Evolutionary conservation across 2,888 invertebrate genomes (phyloP), one percentile per base, ranked within the genome.

Genomic region (Rhopalosiphum nymphaeae): DNA sequence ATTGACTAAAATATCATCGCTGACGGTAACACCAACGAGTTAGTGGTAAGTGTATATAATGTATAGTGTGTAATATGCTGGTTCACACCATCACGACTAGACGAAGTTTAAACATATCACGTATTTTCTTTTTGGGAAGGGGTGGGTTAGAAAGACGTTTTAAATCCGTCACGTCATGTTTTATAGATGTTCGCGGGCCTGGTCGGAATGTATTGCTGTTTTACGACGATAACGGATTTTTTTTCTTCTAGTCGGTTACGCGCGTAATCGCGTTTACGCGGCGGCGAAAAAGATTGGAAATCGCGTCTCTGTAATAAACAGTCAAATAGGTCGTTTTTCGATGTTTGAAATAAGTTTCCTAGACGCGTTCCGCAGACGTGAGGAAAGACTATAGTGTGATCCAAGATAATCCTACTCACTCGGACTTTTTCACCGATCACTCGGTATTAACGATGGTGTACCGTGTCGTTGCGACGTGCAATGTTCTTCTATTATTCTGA

Each of bases 111-210:
- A 86, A 46, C 46, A 29, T 13, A 46, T 86, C 86, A 86, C 86
- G 86, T 86, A 44, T 86, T 86, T 85, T 85, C 4, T 85, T 85
- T 85, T 44, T 29, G 44, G 85, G 44, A 26, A 29, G 44, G 44
- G 85, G 85, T 42, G 29, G 44, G 44, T 85, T 85, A 85, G 46
- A 49, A 49, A 86, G 86, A 86, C 86, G 46, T 16, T 44, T 86
- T 46, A 49, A 86, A 46, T 86, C 46, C 44, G 46, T 86, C 86
- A 86, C 44, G 86, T 86, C 44, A 78, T 86, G 44, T 86, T n/a
- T 86, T 86, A 46, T 86, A 44, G 46, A 42, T 44, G 85, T 85
- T 44, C 85, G 13, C 13, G 5, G 36, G 78, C 21, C 36, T 36
- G 78, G 78, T 36, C 36, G 78, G 36, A 78, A 78, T 78, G 36